Base-by-base conservation (phyloP, 2,113 vertebrate genomes). In the Pungitius pungitius region DNA sequence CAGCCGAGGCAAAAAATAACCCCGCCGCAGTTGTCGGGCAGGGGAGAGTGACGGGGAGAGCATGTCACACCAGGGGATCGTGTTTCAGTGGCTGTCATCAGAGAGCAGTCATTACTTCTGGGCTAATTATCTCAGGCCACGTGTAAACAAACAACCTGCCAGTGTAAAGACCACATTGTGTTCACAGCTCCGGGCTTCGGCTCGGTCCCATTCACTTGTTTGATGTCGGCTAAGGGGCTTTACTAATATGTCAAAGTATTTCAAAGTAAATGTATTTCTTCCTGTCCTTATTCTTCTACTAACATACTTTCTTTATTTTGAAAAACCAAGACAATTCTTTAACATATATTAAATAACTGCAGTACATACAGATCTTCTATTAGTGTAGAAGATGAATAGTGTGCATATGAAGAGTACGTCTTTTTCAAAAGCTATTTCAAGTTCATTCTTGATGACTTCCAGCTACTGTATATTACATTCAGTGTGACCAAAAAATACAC, bases 41-140 rank as follows among this genome's bases (percentile, higher is more conserved):
- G 90, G 91, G 88, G 87, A 91, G 92, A 93, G 92, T 91, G 87
- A 90, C 89, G 81, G 88, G 85, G 81, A 88, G 90, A 91, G 88
- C 92, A 92, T 90, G 91, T 92, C 88, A 81, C 80, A 51, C 60
- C 6, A 26, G 66, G 52, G 69, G 85, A 85, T 95, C 87, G 3
- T 58, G 89, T 95, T 94, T 88, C 93, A 83, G 88, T 66, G 91
- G 90, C 93, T 94, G 94, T 94, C 94, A 94, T 94, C 94, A 87
- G 91, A 92, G 90, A 89, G 87, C 68, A 55, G 88, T 93, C 93
- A 93, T 94, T 94, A 94, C 92, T 94, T 93, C 87, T 92, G 87
- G 78, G 84, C 92, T 94, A 94, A 94, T 94, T 94, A 94, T 91
- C 93, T 90, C 77, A 35, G 72, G 85, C 89, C 87, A 80, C 81